These are phyloP conservation scores for Bellardia bayeri DNA, from an alignment of 2,888 invertebrate genomes.

Conservation along the genomic window DNA sequence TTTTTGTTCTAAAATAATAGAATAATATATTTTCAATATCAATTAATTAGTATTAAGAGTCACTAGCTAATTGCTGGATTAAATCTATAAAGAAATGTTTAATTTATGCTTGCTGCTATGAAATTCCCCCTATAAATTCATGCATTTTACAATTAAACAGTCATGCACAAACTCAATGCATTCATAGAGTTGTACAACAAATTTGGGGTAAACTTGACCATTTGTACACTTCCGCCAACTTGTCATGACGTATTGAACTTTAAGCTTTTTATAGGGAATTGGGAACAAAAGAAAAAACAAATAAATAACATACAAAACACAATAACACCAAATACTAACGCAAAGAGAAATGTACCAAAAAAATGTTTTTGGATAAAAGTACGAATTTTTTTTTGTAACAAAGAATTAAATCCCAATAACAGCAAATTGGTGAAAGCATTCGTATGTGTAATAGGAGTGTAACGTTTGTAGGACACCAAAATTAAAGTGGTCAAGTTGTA, in stretches of 20 bases:
- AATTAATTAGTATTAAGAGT: too few relatives aligned
- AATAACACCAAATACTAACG: conserved; percentile 7
- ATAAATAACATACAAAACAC: not conserved
- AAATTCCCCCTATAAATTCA: not conserved
- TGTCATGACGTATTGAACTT: conserved; percentile 68
- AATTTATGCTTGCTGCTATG: not conserved
- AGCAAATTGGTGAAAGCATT: conserved; percentile 35
- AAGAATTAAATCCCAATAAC: not conserved
- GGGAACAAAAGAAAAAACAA: not conserved
- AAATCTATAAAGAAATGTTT: too few relatives aligned
- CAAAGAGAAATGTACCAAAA: not conserved
- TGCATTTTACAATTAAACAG: conserved; percentile 24
- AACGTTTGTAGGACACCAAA: too few relatives aligned
- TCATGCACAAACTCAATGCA: conserved; percentile 14
- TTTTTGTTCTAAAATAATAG: too few relatives aligned
- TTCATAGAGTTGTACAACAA: conserved; percentile 53
- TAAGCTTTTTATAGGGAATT: conserved; percentile 46
- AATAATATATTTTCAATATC: too few relatives aligned
- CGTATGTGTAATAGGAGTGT: conserved; percentile 1
- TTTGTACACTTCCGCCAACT: conserved; percentile 66
- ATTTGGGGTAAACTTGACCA: conserved; percentile 61
- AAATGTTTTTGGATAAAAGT: not conserved
- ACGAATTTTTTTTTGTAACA: conserved; percentile 23
- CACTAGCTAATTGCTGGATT: too few relatives aligned
- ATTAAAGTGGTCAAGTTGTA: too few relatives aligned